Conservation (phyloP, 1,140 invertebrate genomes). For the Drosophila repletoides region DNA sequence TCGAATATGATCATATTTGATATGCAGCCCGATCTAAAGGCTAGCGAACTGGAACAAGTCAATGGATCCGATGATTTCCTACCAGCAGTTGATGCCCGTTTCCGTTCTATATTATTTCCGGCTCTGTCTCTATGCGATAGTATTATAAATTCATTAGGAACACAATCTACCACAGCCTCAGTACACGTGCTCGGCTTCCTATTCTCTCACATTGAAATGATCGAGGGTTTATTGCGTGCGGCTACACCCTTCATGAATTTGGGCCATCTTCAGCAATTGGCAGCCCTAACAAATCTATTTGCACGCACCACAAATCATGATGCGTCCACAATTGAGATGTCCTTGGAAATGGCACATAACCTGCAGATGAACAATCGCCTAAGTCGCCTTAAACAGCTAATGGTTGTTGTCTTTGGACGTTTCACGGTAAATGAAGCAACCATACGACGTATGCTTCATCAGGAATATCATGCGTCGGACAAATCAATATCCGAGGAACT, state of each 20-base stretch:
- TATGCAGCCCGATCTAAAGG: constrained; percentile 88
- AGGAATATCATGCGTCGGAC: constrained; percentile 20
- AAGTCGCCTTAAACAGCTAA: constrained; percentile 86
- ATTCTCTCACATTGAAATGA: constrained; percentile 90
- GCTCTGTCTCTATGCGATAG: constrained; percentile 91
- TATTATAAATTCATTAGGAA: constrained; percentile 90
- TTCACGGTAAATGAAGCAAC: constrained; percentile 84
- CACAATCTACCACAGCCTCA: constrained; percentile 90
- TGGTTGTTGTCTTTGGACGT: constrained; percentile 88
- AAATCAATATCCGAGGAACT: constrained; percentile 10
- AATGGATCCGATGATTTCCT: constrained; percentile 83
- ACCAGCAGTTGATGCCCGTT: constrained; percentile 86
- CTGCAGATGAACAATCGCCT: constrained; percentile 83
- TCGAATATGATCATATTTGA: constrained; percentile 91
- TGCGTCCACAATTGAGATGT: constrained; percentile 44
- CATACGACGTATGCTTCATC: constrained; percentile 54
- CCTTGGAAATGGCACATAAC: too few relatives aligned
- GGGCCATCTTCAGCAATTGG: constrained; percentile 87
- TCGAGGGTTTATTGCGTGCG: constrained; percentile 88
- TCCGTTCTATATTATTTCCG: constrained; percentile 91
- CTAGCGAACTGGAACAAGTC: constrained; percentile 36
- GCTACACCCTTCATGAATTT: constrained; percentile 86
- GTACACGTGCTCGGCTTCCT: constrained; percentile 91
- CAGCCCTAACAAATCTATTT: constrained; percentile 90
- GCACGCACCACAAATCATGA: constrained; percentile 86